These are phyloP conservation scores for Blomia tropicalis DNA, from an alignment of 2,888 invertebrate genomes.

Conservation along the genomic window DNA sequence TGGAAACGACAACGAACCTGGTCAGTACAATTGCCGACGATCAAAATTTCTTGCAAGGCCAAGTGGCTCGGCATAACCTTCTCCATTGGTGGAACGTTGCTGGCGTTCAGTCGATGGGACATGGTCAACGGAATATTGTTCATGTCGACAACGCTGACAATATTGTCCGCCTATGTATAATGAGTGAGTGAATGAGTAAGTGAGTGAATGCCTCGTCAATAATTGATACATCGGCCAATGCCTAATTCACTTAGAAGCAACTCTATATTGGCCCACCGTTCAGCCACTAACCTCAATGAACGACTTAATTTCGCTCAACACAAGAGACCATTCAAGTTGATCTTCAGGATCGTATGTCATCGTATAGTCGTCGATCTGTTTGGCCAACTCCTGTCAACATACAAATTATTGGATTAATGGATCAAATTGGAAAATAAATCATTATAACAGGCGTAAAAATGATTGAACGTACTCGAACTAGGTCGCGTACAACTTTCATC, in stretches of 20 bases:
- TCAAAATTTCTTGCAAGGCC: slow-evolving; percentile 76
- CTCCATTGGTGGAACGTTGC: slow-evolving; percentile 72
- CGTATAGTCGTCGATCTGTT: slow-evolving; percentile 86
- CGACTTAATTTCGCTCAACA: slow-evolving; percentile 80
- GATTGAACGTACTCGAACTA: slow-evolving; percentile 48
- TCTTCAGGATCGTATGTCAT: slow-evolving; percentile 92
- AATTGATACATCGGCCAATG: background rate
- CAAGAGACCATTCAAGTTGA: slow-evolving; percentile 84
- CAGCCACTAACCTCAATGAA: slow-evolving; percentile 51
- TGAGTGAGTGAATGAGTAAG: slow-evolving; percentile 21
- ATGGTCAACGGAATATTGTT: slow-evolving; percentile 66
- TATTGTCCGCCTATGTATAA: slow-evolving; percentile 54
- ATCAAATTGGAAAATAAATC: background rate
- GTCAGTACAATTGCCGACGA: slow-evolving; percentile 78
- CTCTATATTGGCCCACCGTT: background rate
- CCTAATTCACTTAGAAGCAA: background rate
- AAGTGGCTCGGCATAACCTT: slow-evolving; percentile 68
- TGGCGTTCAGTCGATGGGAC: slow-evolving; percentile 67
- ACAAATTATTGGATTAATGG: background rate
- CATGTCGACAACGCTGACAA: slow-evolving; percentile 69
- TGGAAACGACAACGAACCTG: slow-evolving; percentile 46
- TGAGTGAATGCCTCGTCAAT: background rate
- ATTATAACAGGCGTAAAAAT: background rate
- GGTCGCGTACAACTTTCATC: slow-evolving; percentile 75
- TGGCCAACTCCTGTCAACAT: slow-evolving; percentile 55